These are phyloP conservation scores for Holacanthella duospinosa DNA, from an alignment of 2,888 invertebrate genomes.

Conservation along the genomic window DNA sequence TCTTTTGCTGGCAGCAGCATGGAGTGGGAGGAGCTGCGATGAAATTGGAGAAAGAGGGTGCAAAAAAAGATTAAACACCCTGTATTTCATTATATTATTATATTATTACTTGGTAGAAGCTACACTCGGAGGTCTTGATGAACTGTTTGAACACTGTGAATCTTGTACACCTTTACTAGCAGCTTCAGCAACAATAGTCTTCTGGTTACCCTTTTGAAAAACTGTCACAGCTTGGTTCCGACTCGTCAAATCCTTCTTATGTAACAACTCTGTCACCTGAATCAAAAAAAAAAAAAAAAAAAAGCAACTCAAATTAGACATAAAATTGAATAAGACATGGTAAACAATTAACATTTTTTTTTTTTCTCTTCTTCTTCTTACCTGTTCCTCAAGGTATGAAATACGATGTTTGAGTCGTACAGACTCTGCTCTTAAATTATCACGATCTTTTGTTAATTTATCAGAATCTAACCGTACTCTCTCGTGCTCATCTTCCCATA, in stretches of 20 bases:
- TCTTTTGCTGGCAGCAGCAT: too few relatives aligned
- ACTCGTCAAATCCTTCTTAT: conserved; percentile 27
- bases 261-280: conserved; percentile 35
- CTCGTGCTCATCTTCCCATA: conserved; percentile 41
- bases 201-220: conserved; percentile 37
- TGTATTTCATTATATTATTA: not conserved
- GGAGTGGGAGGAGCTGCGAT: too few relatives aligned
- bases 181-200: conserved; percentile 35
- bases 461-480: conserved; percentile 40
- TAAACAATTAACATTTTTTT: not conserved
- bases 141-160: conserved; percentile 24
- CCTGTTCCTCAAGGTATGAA: conserved; percentile 80
- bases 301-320: not conserved
- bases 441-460: conserved; percentile 37
- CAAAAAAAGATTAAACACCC: too few relatives aligned
- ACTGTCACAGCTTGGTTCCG: conserved; percentile 28
- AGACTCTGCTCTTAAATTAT: conserved; percentile 58
- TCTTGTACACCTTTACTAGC: conserved; percentile 17
- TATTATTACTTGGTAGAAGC: conserved; percentile 30
- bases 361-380: too few relatives aligned
- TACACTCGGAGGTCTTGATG: conserved; percentile 32
- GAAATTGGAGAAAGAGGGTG: too few relatives aligned
- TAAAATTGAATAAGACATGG: too few relatives aligned
- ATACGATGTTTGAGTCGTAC: conserved; percentile 75
- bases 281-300: not conserved